These are phyloP conservation scores for Agapostemon virescens DNA, from an alignment of 2,888 invertebrate species.

Conservation along the genomic window DNA sequence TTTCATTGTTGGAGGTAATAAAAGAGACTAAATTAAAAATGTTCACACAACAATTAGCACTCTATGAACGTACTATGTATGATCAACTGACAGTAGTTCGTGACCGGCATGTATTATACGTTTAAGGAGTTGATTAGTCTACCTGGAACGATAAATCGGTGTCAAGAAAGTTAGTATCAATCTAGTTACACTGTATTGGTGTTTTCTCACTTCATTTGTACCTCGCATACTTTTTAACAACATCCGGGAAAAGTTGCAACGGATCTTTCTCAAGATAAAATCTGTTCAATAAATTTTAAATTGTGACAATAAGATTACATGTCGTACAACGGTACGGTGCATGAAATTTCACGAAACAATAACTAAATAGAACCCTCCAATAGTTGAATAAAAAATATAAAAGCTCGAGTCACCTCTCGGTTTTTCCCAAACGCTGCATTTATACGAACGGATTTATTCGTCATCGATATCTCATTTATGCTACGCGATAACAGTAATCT, in stretches of 20 bases:
- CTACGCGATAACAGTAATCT: not conserved
- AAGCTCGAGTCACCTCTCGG: not conserved
- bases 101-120: not conserved
- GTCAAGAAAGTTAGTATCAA: not conserved
- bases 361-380: too few species aligned
- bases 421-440: not conserved
- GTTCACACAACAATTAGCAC: not conserved
- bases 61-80: not conserved
- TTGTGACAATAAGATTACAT: too few species aligned
- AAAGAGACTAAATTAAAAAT: too few species aligned
- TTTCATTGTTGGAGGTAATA: not conserved
- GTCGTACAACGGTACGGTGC: too few species aligned
- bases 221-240: not conserved
- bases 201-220: not conserved
- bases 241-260: not conserved
- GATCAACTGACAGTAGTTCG: not conserved
- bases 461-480: not conserved
- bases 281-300: not conserved
- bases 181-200: not conserved
- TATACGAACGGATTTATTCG: not conserved
- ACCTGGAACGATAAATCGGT: not conserved
- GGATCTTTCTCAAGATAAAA: not conserved
- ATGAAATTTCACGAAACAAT: too few species aligned
- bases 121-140: not conserved
- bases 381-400: not conserved